Base-by-base conservation (phyloP, 1,140 invertebrate species). In the Ectropis grisescens region DNA sequence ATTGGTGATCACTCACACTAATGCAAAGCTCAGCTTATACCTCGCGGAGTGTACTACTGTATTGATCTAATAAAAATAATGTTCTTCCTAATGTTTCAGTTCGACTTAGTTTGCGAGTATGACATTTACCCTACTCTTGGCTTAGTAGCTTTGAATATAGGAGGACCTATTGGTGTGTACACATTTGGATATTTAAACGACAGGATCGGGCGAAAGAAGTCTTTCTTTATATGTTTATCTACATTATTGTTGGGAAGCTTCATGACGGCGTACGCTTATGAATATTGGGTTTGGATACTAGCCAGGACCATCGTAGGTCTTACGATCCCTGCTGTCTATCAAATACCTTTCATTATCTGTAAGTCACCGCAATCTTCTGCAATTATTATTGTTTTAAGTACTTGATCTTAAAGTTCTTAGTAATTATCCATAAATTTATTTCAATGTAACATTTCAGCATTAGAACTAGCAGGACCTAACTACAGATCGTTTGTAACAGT, bases 341-440 rank as follows among this genome's bases (percentile, higher is more conserved):
- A 97, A 83, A 95, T 96, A 68, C 94, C 94, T 2, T 96, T 96
- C 59, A 96, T 96, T 39, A 95, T 96, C 58, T 93, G 94, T 95
- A 85, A 91, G 88, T 83, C 45, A 40, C 16, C 9, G 4, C 9
- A 22, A 26, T 2, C 2, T 26, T 6, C n/a, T 26, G n/a, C 10
- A 26, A 4, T 10, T 26, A 26, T 3, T 26, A 26, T 6, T 7
- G 2, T 26, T 26, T 26, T 7, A 4, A 6, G 2, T 2, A 26
- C 24, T 26, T 2, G n/a, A n/a, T n/a, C n/a, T n/a, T n/a, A n/a
- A n/a, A n/a, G n/a, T n/a, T n/a, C n/a, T n/a, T n/a, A n/a, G n/a
- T n/a, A n/a, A n/a, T n/a, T n/a, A n/a, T n/a, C n/a, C n/a, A n/a
- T n/a, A n/a, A n/a, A n/a, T n/a, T n/a, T n/a, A n/a, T n/a, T n/a